phyloP scores from a whole-genome alignment of 2,888 invertebrate species.

The Plusia festucae region DNA sequence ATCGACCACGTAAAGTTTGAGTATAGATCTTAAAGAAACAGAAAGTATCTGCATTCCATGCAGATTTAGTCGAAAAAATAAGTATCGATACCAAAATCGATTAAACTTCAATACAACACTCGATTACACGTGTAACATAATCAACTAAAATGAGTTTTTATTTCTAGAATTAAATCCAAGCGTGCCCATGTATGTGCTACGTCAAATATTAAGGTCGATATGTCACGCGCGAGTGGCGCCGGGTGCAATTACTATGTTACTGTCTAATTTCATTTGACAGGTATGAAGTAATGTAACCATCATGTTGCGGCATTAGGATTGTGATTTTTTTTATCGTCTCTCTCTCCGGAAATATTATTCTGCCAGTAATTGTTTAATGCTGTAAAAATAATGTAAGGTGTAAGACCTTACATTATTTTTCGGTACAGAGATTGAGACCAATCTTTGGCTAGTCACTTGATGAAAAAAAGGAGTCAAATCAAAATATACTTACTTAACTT shows the following conservation, averaged over 20 bases:
- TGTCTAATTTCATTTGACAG: conserved; percentile 44
- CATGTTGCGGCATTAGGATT: neutral
- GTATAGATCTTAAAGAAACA: conserved; percentile 24
- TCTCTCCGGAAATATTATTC: neutral
- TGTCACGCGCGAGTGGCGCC: conserved; percentile 71
- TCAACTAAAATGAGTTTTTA: conserved; percentile 17
- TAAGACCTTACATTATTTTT: too few species aligned
- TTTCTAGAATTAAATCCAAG: conserved; percentile 48
- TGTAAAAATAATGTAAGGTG: too few species aligned
- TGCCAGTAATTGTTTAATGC: neutral
- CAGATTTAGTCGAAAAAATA: neutral
- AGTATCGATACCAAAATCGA: neutral
- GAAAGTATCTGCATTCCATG: conserved; percentile 21
- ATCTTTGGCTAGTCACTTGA: too few species aligned
- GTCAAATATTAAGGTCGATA: conserved; percentile 72
- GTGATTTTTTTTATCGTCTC: neutral
- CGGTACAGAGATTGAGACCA: too few species aligned
- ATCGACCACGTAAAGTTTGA: conserved; percentile 22
- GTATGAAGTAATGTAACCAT: conserved; percentile 65
- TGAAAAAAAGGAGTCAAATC: too few species aligned
- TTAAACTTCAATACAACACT: neutral
- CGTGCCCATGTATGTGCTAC: conserved; percentile 59
- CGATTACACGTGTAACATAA: conserved; percentile 9
- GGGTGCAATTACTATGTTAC: conserved; percentile 67
- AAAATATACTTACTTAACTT: too few species aligned